These are phyloP conservation scores for Hypolimnas misippus DNA, from an alignment of 2,888 invertebrate genomes.

Conservation along the genomic window DNA sequence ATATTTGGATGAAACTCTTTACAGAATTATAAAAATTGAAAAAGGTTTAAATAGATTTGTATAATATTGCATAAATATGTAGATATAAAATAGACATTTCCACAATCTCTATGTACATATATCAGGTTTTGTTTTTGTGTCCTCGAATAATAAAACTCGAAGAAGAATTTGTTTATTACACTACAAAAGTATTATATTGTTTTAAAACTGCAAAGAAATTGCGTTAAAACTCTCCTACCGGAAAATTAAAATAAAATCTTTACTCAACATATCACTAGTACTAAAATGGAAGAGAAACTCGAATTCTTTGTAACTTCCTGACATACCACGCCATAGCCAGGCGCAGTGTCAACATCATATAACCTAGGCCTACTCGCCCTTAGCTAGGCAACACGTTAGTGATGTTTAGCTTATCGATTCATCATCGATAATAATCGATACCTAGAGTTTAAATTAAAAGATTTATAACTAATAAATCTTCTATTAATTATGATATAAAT, in stretches of 20 bases:
- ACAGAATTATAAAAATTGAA: no score
- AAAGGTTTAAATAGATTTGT: no score
- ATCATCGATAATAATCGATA: neutral
- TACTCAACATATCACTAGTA: slow-evolving; percentile 7
- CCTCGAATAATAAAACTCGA: no score
- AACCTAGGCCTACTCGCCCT: slow-evolving; percentile 34
- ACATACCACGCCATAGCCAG: slow-evolving; percentile 15
- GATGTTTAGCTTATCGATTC: neutral
- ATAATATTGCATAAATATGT: no score
- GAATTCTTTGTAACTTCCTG: slow-evolving; percentile 35
- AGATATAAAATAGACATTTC: no score
- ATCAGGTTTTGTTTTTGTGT: no score
- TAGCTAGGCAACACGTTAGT: slow-evolving; percentile 6
- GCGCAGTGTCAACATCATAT: slow-evolving; percentile 21
- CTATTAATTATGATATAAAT: no score
- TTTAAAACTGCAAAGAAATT: neutral
- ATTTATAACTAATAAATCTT: no score
- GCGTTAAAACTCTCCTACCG: neutral
- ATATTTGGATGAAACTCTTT: no score
- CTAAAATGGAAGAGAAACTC: slow-evolving; percentile 39
- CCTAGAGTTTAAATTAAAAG: neutral
- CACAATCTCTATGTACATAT: no score
- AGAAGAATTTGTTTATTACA: no score
- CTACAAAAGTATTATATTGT: no score
- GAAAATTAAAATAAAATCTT: neutral